Evolutionary conservation across 2,888 invertebrate genomes (phyloP).

Genomic region (Hydriomena furcata): DNA sequence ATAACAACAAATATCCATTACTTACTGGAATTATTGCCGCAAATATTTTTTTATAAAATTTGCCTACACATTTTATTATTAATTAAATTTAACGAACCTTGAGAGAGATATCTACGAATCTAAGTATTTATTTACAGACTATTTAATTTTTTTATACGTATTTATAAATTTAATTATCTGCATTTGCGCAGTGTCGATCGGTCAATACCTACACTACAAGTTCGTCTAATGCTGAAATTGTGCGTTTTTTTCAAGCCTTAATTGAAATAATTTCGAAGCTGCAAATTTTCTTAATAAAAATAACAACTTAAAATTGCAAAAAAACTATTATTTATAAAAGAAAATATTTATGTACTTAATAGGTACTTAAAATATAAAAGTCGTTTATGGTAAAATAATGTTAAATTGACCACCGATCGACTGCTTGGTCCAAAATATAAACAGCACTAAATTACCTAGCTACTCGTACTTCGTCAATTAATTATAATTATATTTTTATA

Average conservation of each 20-base stretch:
- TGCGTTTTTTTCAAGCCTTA: conserved; percentile 22
- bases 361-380: too few relatives aligned
- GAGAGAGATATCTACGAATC: conserved; percentile 26
- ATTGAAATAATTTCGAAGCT: conserved; percentile 11
- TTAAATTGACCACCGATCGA: conserved; percentile 59
- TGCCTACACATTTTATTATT: conserved; percentile 19
- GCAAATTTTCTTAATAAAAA: too few relatives aligned
- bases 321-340: too few relatives aligned
- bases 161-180: conserved; percentile 8
- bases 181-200: conserved; percentile 29
- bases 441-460: conserved; percentile 44
- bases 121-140: background rate
- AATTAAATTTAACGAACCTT: conserved; percentile 32
- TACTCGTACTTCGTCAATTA: conserved; percentile 44
- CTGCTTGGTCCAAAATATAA: conserved; percentile 75
- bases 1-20: conserved; percentile 40
- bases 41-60: conserved; percentile 38
- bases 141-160: background rate
- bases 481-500: too few relatives aligned
- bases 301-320: too few relatives aligned
- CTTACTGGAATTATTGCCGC: conserved; percentile 65
- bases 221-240: conserved; percentile 17
- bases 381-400: conserved; percentile 7
- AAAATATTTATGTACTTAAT: too few relatives aligned
- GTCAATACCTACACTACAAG: conserved; percentile 12